phyloP scores from a whole-genome alignment of 1,140 invertebrate species.

The Magallana ariakensis region DNA sequence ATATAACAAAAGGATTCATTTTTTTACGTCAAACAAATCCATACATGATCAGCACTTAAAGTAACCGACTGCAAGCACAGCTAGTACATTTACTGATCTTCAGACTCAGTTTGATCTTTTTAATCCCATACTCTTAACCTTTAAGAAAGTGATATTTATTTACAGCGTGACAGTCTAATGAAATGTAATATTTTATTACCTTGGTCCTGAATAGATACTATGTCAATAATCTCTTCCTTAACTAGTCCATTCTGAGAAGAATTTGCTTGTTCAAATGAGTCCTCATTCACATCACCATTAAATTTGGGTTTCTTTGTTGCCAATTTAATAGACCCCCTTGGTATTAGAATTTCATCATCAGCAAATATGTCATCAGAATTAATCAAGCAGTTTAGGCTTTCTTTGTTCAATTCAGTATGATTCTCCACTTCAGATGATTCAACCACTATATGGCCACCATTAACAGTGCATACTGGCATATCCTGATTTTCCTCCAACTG shows the following conservation, averaged over 20 bases:
- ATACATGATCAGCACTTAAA: no score
- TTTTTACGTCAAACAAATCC: no score
- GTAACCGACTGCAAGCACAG: no score
- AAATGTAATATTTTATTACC: neutral
- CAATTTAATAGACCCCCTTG: slow-evolving; percentile 11
- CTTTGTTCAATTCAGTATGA: neutral
- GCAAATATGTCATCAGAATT: slow-evolving; percentile 35
- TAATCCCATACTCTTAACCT: no score
- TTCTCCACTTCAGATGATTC: neutral
- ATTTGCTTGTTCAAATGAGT: neutral
- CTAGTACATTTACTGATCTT: no score
- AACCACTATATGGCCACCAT: neutral
- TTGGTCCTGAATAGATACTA: slow-evolving; percentile 6
- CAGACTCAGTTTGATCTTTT: no score
- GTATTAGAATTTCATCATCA: slow-evolving; percentile 25
- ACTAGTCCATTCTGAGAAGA: neutral
- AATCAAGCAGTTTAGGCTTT: neutral
- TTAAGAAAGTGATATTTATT: no score
- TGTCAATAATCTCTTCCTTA: neutral
- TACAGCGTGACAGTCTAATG: no score
- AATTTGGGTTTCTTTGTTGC: slow-evolving; percentile 1
- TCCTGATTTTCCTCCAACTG: neutral
- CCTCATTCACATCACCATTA: neutral
- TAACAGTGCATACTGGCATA: neutral
- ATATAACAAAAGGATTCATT: no score